A percentile compares a stretch with the other conserved stretches of the same genome.
These are phyloP conservation scores for Cantharis flavilabris DNA, from an alignment of 2,888 invertebrate species.

Conservation along the genomic window DNA sequence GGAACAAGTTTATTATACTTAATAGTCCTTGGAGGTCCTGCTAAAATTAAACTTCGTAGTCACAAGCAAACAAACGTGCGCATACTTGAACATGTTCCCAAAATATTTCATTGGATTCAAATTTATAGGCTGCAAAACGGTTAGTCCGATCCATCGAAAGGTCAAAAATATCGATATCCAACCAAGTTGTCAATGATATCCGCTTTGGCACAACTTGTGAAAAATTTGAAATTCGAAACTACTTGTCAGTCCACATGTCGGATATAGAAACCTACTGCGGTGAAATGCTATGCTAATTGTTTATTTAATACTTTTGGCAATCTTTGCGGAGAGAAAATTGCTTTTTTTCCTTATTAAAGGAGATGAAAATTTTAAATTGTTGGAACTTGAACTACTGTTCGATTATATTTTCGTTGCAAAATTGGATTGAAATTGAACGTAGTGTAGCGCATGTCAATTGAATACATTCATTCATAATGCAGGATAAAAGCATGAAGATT, in stretches of 20 bases:
- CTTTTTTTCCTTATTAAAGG: no score
- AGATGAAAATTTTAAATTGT: neutral
- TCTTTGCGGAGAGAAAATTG: no score
- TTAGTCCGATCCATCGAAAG: neutral
- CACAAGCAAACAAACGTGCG: slow-evolving; percentile 15
- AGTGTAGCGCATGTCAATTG: neutral
- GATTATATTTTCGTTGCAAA: neutral
- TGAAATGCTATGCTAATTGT: no score
- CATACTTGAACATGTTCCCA: neutral
- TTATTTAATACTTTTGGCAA: no score
- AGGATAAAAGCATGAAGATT: neutral
- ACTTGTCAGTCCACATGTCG: no score
- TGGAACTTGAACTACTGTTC: neutral
- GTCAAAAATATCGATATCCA: neutral
- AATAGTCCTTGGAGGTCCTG: slow-evolving; percentile 35
- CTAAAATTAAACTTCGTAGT: slow-evolving; percentile 32
- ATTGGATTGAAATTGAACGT: neutral
- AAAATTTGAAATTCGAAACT: no score
- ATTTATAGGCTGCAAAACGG: neutral
- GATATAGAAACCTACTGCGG: no score
- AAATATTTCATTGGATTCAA: neutral
- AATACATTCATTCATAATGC: slow-evolving; percentile 13
- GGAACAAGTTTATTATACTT: slow-evolving; percentile 38
- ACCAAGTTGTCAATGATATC: neutral
- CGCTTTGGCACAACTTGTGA: no score